These are phyloP conservation scores for Alces alces DNA, from an alignment of 2,113 vertebrate species.

Conservation along the genomic window DNA sequence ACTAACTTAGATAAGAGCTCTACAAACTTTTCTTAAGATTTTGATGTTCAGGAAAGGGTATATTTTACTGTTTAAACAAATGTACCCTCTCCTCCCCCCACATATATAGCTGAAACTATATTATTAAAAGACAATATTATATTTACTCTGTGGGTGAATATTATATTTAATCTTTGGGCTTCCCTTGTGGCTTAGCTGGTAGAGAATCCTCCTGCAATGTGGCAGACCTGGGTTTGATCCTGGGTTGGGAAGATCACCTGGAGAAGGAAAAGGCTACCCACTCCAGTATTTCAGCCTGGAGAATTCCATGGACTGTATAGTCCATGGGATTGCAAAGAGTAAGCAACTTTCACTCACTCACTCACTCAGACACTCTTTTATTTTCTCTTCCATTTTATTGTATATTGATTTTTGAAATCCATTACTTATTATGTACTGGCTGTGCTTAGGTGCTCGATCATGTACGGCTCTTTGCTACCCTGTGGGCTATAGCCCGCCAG, in stretches of 20 bases:
- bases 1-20: not conserved
- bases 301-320: not conserved
- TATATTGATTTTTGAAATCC: not conserved
- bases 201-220: not conserved
- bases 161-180: not conserved
- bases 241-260: not conserved
- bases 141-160: not conserved
- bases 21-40: not conserved
- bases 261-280: not conserved
- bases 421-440: not conserved
- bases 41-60: not conserved
- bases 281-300: not conserved
- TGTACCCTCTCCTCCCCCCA: rapidly evolving
- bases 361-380: not conserved
- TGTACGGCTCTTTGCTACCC: not conserved
- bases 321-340: not conserved
- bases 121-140: not conserved
- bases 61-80: not conserved
- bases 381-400: not conserved
- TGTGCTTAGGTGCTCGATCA: not conserved
- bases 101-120: not conserved
- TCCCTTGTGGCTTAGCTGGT: not conserved
- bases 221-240: not conserved
- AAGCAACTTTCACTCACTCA: not conserved
- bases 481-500: rapidly evolving